Evolutionary conservation across 1,140 invertebrate species (phyloP).

Genomic region (Sesamia nonagrioides): DNA sequence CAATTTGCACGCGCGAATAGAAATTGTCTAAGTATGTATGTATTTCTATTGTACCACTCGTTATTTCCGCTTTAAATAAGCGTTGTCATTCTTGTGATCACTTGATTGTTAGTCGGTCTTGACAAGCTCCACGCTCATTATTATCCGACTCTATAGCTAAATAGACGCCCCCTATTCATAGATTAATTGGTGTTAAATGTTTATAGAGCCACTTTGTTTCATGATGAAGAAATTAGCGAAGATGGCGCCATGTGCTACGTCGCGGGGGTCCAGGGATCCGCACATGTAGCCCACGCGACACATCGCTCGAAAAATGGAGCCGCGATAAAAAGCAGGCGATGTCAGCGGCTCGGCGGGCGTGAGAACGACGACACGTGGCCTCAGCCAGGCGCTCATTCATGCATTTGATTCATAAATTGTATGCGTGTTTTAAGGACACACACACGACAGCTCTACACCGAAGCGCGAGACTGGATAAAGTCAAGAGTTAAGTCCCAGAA

Average conservation of each 20-base stretch:
- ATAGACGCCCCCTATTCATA: conserved; percentile 16
- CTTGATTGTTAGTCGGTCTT: background rate
- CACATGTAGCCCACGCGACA: conserved; percentile 81
- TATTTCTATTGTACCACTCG: conserved; percentile 63
- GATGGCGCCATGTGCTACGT: conserved; percentile 75
- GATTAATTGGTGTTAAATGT: conserved; percentile 42
- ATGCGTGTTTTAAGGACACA: conserved; percentile 54
- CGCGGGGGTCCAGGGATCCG: conserved; percentile 74
- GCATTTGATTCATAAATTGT: conserved; percentile 84
- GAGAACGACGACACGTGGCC: conserved; percentile 83
- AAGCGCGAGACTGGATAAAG: conserved; percentile 14
- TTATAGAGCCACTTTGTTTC: conserved; percentile 54
- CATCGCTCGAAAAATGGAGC: conserved; percentile 71
- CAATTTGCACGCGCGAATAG: conserved; percentile 78
- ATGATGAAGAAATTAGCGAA: conserved; percentile 81
- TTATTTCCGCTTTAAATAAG: conserved; percentile 64
- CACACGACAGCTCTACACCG: conserved; percentile 30
- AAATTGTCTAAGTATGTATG: conserved; percentile 65
- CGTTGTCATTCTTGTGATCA: conserved; percentile 24
- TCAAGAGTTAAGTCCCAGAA: conserved; percentile 9
- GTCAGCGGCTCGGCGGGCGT: conserved; percentile 69
- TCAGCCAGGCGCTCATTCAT: conserved; percentile 76
- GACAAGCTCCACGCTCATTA: background rate
- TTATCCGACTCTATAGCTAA: conserved; percentile 11
- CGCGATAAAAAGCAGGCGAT: conserved; percentile 74